A percentile compares a stretch with the other conserved stretches of the same genome.
These are phyloP conservation scores for Plodia interpunctella DNA, from an alignment of 1,140 invertebrate genomes.

Conservation along the genomic window DNA sequence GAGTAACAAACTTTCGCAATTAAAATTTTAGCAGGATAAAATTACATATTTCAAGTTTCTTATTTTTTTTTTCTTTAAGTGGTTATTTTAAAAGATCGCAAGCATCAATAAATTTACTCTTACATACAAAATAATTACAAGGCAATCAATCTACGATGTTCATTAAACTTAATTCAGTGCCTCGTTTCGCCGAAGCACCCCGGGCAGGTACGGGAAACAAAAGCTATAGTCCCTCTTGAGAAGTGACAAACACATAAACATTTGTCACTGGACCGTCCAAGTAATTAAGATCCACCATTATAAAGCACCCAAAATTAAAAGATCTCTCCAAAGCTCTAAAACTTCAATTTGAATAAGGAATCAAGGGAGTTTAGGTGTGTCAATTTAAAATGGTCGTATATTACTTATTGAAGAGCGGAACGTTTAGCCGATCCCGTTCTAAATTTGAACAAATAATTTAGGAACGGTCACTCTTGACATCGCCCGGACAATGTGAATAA, in stretches of 20 bases:
- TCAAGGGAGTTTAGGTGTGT: conserved; percentile 17
- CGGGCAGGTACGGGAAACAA: conserved; percentile 37
- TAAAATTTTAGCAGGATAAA: too few relatives aligned
- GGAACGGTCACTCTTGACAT: conserved; percentile 63
- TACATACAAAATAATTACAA: background rate
- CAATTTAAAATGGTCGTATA: conserved; percentile 38
- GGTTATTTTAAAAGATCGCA: too few relatives aligned
- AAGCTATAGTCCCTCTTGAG: conserved; percentile 30
- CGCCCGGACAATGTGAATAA: conserved; percentile 25
- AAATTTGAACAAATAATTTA: conserved; percentile 76
- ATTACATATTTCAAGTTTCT: too few relatives aligned
- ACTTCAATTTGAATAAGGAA: background rate
- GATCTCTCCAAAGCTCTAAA: conserved; percentile 23
- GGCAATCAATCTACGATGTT: conserved; percentile 30
- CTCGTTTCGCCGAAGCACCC: conserved; percentile 33
- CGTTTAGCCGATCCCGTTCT: conserved; percentile 69
- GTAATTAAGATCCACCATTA: conserved; percentile 55
- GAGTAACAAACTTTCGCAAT: too few relatives aligned
- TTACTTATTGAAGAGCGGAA: conserved; percentile 72
- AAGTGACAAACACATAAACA: conserved; percentile 75
- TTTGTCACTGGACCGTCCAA: conserved; percentile 66
- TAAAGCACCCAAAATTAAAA: conserved; percentile 33
- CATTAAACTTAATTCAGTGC: conserved; percentile 39
- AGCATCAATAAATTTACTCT: background rate
- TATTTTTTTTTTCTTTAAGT: too few relatives aligned